Evolutionary conservation across 2,888 invertebrate species (phyloP).

Genomic region (Dolichomitus sp.): DNA sequence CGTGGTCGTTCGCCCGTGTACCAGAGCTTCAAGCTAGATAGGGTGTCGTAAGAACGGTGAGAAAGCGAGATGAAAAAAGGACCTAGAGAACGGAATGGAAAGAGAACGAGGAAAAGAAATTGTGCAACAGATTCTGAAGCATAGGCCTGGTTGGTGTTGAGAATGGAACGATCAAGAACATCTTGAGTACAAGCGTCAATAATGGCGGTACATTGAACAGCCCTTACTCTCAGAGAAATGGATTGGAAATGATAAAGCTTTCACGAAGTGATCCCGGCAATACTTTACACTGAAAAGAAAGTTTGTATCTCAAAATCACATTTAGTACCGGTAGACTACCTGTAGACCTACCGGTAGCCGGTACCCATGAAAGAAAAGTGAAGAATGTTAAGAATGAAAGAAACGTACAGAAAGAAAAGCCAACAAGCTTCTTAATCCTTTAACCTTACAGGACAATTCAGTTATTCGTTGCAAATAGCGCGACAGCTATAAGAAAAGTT

Average conservation of each 20-base stretch:
- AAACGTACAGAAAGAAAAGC: too few species aligned
- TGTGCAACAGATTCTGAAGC: slow-evolving; percentile 62
- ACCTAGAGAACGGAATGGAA: slow-evolving; percentile 64
- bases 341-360: too few species aligned
- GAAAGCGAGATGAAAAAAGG: slow-evolving; percentile 43
- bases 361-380: too few species aligned
- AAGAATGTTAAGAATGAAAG: too few species aligned
- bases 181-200: not conserved
- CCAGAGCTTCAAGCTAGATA: slow-evolving; percentile 56
- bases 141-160: slow-evolving; percentile 20
- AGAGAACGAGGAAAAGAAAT: slow-evolving; percentile 38
- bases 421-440: not conserved
- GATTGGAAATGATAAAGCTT: not conserved
- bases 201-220: not conserved
- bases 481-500: not conserved
- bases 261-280: not conserved
- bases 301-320: too few species aligned
- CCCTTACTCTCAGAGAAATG: not conserved
- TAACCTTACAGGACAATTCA: not conserved
- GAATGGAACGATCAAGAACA: slow-evolving; percentile 11
- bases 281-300: not conserved
- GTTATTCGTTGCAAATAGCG: not conserved
- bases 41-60: slow-evolving; percentile 50
- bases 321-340: too few species aligned
- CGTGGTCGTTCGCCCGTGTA: slow-evolving; percentile 63